Conservation (phyloP, 1,140 invertebrate species). For the Pogonomyrmex barbatus region DNA sequence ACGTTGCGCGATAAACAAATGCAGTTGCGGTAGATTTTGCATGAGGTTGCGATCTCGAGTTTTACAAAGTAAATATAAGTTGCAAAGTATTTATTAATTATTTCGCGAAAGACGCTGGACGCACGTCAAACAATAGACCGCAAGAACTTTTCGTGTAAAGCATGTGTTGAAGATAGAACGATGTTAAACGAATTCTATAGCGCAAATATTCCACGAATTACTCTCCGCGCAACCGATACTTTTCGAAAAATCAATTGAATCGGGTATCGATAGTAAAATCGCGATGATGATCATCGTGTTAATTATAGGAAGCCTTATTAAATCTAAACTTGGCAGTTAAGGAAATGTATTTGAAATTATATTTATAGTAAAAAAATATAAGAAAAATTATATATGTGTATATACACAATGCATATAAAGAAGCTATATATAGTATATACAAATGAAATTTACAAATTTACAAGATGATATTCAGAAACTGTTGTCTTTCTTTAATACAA, state of each 20-base stretch:
- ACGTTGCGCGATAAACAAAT: not conserved
- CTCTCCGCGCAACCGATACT: slow-evolving; percentile 38
- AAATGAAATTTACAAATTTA: slow-evolving; percentile 11
- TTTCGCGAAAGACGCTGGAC: slow-evolving; percentile 79
- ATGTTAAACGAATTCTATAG: slow-evolving; percentile 42
- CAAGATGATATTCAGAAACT: not conserved
- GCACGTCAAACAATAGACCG: slow-evolving; percentile 71
- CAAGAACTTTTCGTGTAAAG: slow-evolving; percentile 58
- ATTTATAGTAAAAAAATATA: slow-evolving; percentile 22
- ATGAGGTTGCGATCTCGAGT: slow-evolving; percentile 78
- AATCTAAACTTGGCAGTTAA: slow-evolving; percentile 50
- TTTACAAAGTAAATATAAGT: slow-evolving; percentile 81
- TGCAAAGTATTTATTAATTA: slow-evolving; percentile 83
- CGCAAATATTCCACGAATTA: slow-evolving; percentile 34
- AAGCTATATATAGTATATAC: slow-evolving; percentile 6
- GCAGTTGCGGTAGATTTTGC: not conserved
- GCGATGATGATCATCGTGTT: slow-evolving; percentile 1
- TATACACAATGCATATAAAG: not conserved
- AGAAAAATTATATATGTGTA: not conserved
- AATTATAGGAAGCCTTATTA: slow-evolving; percentile 19
- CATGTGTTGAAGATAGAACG: slow-evolving; percentile 48
- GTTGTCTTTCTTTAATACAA: slow-evolving; percentile 16
- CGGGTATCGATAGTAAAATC: not conserved
- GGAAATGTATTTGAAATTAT: slow-evolving; percentile 6
- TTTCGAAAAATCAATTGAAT: slow-evolving; percentile 7